Evolutionary conservation across 2,113 vertebrate genomes (phyloP).

Genomic region (Ctenomys sociabilis): DNA sequence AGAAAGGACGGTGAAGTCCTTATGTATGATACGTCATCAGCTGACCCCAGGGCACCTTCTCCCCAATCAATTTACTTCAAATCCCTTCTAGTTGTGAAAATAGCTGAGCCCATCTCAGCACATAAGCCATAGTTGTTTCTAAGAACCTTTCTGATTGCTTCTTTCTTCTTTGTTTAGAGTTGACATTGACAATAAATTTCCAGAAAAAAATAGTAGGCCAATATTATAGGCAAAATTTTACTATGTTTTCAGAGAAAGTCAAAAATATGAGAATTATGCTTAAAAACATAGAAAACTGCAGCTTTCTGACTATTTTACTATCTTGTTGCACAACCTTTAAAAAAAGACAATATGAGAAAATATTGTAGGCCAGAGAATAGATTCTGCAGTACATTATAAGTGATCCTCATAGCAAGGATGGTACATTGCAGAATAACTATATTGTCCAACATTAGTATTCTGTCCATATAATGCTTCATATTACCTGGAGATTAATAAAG

Average conservation of each 20-base stretch:
- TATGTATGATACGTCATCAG: too few species aligned
- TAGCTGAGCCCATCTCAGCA: too few species aligned
- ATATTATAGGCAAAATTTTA: neutral
- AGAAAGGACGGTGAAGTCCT: too few species aligned
- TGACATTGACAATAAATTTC: too few species aligned
- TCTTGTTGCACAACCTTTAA: neutral
- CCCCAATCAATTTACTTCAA: too few species aligned
- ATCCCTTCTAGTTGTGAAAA: too few species aligned
- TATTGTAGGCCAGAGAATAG: conserved; percentile 22
- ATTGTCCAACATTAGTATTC: neutral
- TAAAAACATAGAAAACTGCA: conserved; percentile 18
- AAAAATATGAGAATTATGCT: conserved; percentile 27
- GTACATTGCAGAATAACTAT: neutral
- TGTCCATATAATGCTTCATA: neutral
- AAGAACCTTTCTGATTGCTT: too few species aligned
- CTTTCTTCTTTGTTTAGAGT: too few species aligned
- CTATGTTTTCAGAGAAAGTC: conserved; percentile 7
- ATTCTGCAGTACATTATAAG: neutral
- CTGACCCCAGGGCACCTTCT: too few species aligned
- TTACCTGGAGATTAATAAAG: neutral
- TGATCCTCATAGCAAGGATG: neutral
- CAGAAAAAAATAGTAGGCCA: neutral
- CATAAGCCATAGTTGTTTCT: too few species aligned
- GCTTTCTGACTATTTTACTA: conserved; percentile 55
- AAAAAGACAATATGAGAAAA: neutral